Evolutionary conservation across 2,797 vertebrate genomes (phyloP).

Genomic region (Euphonia xanthogaster): DNA sequence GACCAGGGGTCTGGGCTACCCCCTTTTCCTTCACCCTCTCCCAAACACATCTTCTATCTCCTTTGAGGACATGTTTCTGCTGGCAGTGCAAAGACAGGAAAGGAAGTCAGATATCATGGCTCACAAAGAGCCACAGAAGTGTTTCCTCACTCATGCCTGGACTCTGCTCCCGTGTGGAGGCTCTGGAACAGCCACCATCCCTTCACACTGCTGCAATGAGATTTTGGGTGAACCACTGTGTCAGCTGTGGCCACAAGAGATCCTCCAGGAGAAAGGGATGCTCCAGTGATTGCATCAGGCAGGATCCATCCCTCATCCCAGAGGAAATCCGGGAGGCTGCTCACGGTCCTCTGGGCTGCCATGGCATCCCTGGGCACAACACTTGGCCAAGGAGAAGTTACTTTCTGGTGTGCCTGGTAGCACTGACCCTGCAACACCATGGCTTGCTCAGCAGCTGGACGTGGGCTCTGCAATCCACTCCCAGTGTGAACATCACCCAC

Average conservation of each 20-base stretch:
- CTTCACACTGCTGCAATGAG: accelerated
- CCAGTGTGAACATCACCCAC: neutral
- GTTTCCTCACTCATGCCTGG: neutral
- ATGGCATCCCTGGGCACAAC: neutral
- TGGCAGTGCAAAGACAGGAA: accelerated
- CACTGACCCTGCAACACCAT: accelerated
- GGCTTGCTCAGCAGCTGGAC: neutral
- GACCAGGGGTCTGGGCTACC: accelerated
- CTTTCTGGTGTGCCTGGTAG: neutral
- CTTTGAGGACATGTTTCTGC: accelerated
- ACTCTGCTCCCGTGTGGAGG: neutral
- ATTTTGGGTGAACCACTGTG: accelerated
- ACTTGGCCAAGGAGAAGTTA: neutral
- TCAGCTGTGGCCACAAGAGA: too few species aligned
- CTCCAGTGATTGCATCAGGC: neutral
- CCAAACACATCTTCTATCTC: neutral
- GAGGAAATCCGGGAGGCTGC: neutral
- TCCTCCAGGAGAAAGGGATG: neutral
- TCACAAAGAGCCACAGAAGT: too few species aligned
- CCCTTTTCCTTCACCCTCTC: neutral
- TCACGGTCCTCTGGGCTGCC: neutral
- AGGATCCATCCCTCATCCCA: neutral
- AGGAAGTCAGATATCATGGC: neutral
- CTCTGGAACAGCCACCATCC: accelerated
- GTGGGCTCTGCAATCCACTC: accelerated